Evolutionary conservation across 2,888 invertebrate species (phyloP).

Genomic region (Ceramica pisi): DNA sequence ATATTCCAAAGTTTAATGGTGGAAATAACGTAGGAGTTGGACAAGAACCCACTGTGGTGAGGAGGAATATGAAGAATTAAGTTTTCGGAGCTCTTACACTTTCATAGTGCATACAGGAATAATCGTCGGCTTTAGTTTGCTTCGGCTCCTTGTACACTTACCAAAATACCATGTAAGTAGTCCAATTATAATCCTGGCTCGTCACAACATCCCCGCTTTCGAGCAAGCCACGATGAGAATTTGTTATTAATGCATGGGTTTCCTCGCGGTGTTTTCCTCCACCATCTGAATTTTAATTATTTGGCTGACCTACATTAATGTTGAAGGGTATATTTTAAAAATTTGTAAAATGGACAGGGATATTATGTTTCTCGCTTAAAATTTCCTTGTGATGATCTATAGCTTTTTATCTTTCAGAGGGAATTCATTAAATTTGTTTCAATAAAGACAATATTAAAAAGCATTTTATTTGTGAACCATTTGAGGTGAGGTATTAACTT

Average conservation of each 20-base stretch:
- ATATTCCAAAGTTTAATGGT: too few relatives aligned
- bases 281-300: conserved; percentile 53
- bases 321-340: conserved; percentile 37
- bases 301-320: conserved; percentile 45
- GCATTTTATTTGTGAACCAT: too few relatives aligned
- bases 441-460: not conserved
- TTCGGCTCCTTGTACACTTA: too few relatives aligned
- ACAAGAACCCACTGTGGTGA: too few relatives aligned
- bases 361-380: conserved; percentile 26
- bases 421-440: not conserved
- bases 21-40: too few relatives aligned
- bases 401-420: not conserved
- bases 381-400: conserved; percentile 1
- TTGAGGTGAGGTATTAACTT: too few relatives aligned
- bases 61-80: too few relatives aligned
- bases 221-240: conserved; percentile 49
- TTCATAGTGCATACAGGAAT: not conserved
- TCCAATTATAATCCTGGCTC: not conserved
- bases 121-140: too few relatives aligned
- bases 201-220: conserved; percentile 36
- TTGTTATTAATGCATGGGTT: conserved; percentile 56
- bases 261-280: conserved; percentile 47
- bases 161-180: too few relatives aligned
- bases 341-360: conserved; percentile 29
- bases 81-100: too few relatives aligned